Evolutionary conservation across 2,888 invertebrate genomes (phyloP).

Genomic region (Agrenia bidenticulata): DNA sequence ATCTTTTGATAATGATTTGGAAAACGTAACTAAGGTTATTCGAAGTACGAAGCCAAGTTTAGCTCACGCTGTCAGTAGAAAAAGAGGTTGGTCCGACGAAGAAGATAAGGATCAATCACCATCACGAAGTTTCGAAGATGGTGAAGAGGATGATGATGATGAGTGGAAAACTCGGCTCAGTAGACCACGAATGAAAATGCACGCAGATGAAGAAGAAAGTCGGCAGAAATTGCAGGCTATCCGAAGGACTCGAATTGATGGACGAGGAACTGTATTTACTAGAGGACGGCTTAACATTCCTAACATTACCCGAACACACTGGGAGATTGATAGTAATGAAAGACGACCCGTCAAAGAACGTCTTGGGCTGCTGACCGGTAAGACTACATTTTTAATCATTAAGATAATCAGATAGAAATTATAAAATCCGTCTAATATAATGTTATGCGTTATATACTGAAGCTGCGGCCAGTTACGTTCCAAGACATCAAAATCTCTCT

Average conservation of each 20-base stretch:
- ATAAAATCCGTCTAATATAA: no score
- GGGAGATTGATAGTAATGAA: not conserved
- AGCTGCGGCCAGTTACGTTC: no score
- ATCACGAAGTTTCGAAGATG: constrained; percentile 14
- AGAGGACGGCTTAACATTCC: not conserved
- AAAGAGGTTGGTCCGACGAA: not conserved
- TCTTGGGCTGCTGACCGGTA: not conserved
- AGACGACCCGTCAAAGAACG: not conserved
- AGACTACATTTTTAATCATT: not conserved
- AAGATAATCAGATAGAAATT: no score
- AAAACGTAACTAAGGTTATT: no score
- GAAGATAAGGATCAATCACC: not conserved
- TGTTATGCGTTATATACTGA: no score
- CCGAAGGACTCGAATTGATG: not conserved
- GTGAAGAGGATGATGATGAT: constrained; percentile 31
- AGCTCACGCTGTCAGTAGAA: not conserved
- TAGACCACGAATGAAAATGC: constrained; percentile 78
- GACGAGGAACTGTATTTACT: not conserved
- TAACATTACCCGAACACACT: no score
- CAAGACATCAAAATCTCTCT: no score
- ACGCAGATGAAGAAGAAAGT: constrained; percentile 81
- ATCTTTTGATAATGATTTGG: no score
- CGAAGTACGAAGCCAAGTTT: no score
- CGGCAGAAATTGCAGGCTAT: constrained; percentile 57
- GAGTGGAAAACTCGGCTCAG: constrained; percentile 60